Base-by-base conservation (phyloP, 2,888 invertebrate genomes). In the Sericinus montela region DNA sequence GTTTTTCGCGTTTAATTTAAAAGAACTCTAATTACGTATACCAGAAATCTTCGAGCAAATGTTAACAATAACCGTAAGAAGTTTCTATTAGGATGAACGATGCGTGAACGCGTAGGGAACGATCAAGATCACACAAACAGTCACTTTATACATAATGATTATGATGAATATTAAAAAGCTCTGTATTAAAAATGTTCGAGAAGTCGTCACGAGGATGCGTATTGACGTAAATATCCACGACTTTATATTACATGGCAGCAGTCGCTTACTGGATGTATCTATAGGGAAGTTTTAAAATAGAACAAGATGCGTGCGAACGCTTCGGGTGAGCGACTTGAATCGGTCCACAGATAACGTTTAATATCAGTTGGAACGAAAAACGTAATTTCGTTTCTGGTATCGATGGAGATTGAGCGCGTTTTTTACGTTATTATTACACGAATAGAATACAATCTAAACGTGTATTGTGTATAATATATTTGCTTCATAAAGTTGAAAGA, bases 271-370 rank as follows among this genome's bases (percentile, higher is more conserved):
- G 65, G 68, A 72, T 67, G 70, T 72, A 71, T 73, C 66, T 42
- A 41, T 45, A 45, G 70, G 70, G 67, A 71, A 65, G 69, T 67
- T 74, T 72, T 65, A 76, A 79, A 77, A 75, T 81, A 81, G 81
- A 77, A 67, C 65, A 56, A 52, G 56, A 55, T 62, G 53, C 53
- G 62, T 57, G 61, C 62, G 59, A 56, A 54, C 57, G 53, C 53
- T 54, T 55, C 56, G 56, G 48, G 60, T 64, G 62, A 64, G 63
- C 63, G 64, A 63, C 63, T 67, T 58, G 56, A 62, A 62, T 60
- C 58, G 56, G 52, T 57, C 56, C 60, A 58, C 59, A 69, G 72
- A 75, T 76, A 77, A 73, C 70, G 67, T 71, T 72, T 70, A 71
- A 72, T 69, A 54, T 5, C 56, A 56, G 32, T 10, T 6, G 11